Evolutionary conservation across 37 sponge, comb jelly and placozoan species (phyloP).

Genomic region (Aplysina aerophoba): DNA sequence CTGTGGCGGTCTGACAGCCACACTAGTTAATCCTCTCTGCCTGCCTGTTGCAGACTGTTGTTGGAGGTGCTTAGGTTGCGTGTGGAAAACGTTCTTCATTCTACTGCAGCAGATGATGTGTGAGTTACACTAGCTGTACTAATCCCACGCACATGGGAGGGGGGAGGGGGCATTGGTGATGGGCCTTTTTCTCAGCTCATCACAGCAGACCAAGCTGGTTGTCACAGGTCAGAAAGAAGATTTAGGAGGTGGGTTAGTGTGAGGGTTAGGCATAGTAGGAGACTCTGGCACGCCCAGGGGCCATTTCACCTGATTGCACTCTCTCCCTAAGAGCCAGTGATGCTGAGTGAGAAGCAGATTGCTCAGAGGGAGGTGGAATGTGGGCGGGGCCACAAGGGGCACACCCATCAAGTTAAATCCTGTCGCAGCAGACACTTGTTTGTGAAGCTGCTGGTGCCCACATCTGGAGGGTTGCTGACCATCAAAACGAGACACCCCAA

Average conservation of each 20-base stretch:
- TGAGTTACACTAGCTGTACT: background rate
- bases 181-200: background rate
- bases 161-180: background rate
- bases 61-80: background rate
- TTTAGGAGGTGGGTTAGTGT: background rate
- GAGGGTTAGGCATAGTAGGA: too few species aligned
- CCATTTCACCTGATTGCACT: too few species aligned
- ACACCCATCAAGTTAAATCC: background rate
- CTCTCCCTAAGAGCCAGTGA: background rate
- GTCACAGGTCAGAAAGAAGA: background rate
- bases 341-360: background rate
- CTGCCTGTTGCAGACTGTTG: too few species aligned
- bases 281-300: too few species aligned
- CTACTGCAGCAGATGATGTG: background rate
- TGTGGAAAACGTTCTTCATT: background rate
- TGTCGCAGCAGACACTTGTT: background rate
- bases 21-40: too few species aligned
- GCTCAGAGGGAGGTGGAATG: background rate
- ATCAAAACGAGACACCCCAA: background rate
- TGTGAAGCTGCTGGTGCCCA: background rate
- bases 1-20: background rate
- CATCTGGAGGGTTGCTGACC: background rate
- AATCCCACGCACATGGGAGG: too few species aligned
- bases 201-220: background rate
- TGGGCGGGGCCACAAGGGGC: background rate